These are phyloP conservation scores for Enteromius unitaeniatus DNA, from an alignment of 2,797 vertebrate species.

Conservation along the genomic window DNA sequence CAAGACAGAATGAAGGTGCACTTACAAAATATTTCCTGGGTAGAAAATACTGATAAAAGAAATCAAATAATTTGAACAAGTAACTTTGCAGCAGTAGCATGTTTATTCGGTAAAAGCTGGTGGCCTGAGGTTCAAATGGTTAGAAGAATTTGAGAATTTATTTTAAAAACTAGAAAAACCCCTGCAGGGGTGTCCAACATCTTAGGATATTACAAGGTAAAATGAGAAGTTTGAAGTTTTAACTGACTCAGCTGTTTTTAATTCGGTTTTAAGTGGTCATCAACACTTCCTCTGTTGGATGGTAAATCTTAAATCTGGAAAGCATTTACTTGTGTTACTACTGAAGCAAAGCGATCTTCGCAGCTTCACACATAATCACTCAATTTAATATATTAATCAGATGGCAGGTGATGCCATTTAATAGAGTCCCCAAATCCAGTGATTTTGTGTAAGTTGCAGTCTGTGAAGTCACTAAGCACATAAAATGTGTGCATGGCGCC, in stretches of 20 bases:
- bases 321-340: not conserved
- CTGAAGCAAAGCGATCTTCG: not conserved
- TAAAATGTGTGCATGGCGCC: conserved; percentile 23
- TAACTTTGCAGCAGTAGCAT: not conserved
- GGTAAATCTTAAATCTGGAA: not conserved
- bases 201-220: not conserved
- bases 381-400: conserved; percentile 18
- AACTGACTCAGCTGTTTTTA: conserved; percentile 18
- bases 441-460: not conserved
- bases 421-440: not conserved
- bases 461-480: not conserved
- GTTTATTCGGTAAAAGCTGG: not conserved
- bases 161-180: not conserved
- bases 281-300: not conserved
- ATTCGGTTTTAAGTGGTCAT: not conserved
- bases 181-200: not conserved
- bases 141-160: not conserved
- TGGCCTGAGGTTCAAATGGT: not conserved
- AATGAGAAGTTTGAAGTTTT: not conserved
- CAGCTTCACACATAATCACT: not conserved
- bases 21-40: not conserved
- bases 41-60: not conserved
- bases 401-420: not conserved
- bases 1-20: not conserved
- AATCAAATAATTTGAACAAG: not conserved